Conservation (phyloP, 2,113 vertebrate genomes). For the Scophthalmus maximus region DNA sequence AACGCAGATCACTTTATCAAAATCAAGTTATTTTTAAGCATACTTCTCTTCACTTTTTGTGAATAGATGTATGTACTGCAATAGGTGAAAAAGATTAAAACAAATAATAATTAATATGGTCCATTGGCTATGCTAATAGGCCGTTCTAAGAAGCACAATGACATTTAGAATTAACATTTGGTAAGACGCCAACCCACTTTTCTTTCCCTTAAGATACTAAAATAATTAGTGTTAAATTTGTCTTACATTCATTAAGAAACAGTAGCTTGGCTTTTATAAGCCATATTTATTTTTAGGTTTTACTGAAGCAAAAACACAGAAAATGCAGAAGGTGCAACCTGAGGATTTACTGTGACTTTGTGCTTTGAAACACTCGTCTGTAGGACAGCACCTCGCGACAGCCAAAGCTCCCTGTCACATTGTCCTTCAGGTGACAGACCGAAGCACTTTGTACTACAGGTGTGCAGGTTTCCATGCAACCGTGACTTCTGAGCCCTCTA, state of each 20-base stretch:
- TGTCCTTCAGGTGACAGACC: conserved; percentile 7
- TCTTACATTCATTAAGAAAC: not conserved
- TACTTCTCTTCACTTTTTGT: not conserved
- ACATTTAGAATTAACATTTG: too few relatives aligned
- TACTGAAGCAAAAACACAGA: not conserved
- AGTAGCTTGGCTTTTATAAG: not conserved
- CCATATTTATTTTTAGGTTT: not conserved
- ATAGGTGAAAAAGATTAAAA: not conserved
- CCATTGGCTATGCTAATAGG: too few relatives aligned
- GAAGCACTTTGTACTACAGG: conserved; percentile 4
- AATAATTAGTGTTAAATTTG: not conserved
- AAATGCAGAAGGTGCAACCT: not conserved
- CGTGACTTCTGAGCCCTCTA: not conserved
- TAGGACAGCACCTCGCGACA: conserved; percentile 9
- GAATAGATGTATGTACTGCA: not conserved
- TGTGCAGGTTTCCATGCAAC: conserved; percentile 24
- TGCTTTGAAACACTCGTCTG: not conserved
- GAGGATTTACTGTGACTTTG: not conserved
- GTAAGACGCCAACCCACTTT: not conserved
- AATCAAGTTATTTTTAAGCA: too few relatives aligned
- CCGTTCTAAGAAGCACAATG: not conserved
- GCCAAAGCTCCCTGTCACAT: not conserved
- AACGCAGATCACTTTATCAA: too few relatives aligned
- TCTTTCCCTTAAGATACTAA: not conserved
- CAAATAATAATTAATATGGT: not conserved